Evolutionary conservation across 2,113 vertebrate genomes (phyloP).

Genomic region (Chionomys nivalis): DNA sequence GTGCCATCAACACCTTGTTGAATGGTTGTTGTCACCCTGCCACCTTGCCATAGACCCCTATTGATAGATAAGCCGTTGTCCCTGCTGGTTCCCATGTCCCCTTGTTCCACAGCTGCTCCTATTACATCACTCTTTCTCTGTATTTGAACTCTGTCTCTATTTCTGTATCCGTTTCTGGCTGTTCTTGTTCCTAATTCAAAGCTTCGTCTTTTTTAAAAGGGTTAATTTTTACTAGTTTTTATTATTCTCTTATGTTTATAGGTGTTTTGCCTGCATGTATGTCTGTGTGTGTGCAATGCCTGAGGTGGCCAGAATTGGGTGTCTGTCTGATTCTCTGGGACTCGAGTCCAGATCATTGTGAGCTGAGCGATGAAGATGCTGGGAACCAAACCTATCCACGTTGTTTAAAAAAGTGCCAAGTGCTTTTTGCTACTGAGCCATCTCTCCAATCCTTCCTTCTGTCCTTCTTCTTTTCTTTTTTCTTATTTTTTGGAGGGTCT

Average conservation of each 20-base stretch:
- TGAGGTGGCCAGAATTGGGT: neutral
- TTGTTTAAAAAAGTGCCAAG: neutral
- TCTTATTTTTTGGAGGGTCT: neutral
- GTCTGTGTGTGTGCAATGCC: neutral
- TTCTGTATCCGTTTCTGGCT: neutral
- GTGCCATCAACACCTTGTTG: too few relatives aligned
- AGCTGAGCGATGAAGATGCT: neutral
- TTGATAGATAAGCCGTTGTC: neutral
- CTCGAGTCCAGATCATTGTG: neutral
- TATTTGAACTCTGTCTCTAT: neutral
- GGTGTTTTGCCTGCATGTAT: neutral
- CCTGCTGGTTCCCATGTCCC: neutral
- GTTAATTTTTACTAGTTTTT: neutral
- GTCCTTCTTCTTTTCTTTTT: neutral
- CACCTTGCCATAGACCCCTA: neutral
- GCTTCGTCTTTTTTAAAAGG: neutral
- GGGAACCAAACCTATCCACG: neutral
- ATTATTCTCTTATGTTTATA: neutral
- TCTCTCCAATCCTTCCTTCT: neutral
- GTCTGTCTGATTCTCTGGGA: neutral
- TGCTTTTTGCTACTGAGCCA: neutral
- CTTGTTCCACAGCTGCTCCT: fast-evolving
- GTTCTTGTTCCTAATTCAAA: neutral
- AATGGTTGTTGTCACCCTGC: too few relatives aligned
- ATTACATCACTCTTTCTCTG: neutral